Percentiles rank a stretch among this genome's conserved stretches.
phyloP scores from a whole-genome alignment of 1,140 invertebrate species.

The Oedothorax gibbosus region DNA sequence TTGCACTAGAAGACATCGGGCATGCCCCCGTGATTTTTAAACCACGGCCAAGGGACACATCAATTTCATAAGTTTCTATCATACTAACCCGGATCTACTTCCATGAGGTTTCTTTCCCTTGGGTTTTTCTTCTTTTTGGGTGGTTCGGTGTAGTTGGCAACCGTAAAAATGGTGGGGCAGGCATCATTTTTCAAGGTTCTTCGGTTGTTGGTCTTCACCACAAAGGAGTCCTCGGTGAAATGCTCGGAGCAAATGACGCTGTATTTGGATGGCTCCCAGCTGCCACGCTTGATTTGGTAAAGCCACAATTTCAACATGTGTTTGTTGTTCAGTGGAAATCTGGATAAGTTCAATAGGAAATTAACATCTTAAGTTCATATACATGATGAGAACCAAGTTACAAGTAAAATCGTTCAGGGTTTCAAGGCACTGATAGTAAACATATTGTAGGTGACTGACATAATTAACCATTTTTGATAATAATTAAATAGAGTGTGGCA shows the following conservation, averaged over 20 bases:
- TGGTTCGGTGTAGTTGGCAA: slow-evolving; percentile 33
- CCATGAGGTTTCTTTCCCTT: slow-evolving; percentile 8
- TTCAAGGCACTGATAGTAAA: too few relatives aligned
- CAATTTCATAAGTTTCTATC: neutral
- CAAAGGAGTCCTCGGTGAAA: slow-evolving; percentile 44
- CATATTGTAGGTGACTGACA: too few relatives aligned
- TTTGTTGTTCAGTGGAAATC: slow-evolving; percentile 50
- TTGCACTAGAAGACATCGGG: neutral
- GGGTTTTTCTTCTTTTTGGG: slow-evolving; percentile 21
- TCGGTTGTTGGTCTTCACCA: slow-evolving; percentile 37
- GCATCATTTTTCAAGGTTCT: slow-evolving; percentile 53
- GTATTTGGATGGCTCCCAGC: slow-evolving; percentile 54
- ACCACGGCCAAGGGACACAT: too few relatives aligned
- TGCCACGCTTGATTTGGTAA: slow-evolving; percentile 48
- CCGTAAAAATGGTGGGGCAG: slow-evolving; percentile 48
- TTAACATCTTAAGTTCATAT: neutral
- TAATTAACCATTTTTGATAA: too few relatives aligned
- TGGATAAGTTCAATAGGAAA: neutral
- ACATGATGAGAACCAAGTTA: too few relatives aligned
- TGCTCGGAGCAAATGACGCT: slow-evolving; percentile 54
- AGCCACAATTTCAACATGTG: slow-evolving; percentile 44
- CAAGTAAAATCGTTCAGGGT: too few relatives aligned
- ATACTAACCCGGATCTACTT: slow-evolving; percentile 14
- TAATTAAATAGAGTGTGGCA: too few relatives aligned
- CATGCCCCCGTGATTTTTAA: neutral